Base-by-base conservation (phyloP, 2,888 invertebrate genomes). In the Mystacides longicornis region DNA sequence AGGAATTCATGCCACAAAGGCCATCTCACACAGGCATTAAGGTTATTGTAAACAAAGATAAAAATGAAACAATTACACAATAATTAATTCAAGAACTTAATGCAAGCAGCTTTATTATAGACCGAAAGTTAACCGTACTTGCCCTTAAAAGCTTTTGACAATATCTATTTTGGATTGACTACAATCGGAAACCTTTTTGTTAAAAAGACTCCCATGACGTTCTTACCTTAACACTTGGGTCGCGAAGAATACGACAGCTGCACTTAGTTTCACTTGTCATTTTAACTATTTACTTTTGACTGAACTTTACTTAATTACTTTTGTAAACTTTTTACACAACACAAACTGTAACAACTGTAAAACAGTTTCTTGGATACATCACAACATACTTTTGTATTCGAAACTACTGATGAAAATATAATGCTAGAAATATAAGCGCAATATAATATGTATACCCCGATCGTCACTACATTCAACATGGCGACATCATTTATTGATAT, bases 151-250 rank as follows among this genome's bases (percentile, higher is more conserved):
- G 59, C 59, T 56, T 59, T 55, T 56, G 54, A 23, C 51, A 48
- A 56, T 23, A 59, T 54, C 60, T 57, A 63, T 60, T 37, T 37
- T 37, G 37, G 4, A 37, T 14, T 37, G 60, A 61, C 62, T 62
- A 59, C 64, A 67, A 69, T 70, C 73, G 75, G 75, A 75, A 69
- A 71, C 72, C 71, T 72, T 73, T 72, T 75, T 27, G 27, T 27
- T 71, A 75, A 70, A 75, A 75, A 74, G 76, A 75, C 76, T 68
- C 75, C 77, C 75, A 74, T 52, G 49, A 53, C 58, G 47, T 72
- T 74, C 77, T 77, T 77, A 77, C 77, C 77, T 77, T 74, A 65
- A 65, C 68, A 69, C 70, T 68, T 74, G 74, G 72, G 75, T 72
- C 75, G 72, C 71, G 75, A 73, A 70, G 75, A 71, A 74, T 74